Percentiles rank a stretch among this genome's conserved stretches.
Conservation (phyloP, 2,888 invertebrate genomes). For the Hemaris fuciformis region DNA sequence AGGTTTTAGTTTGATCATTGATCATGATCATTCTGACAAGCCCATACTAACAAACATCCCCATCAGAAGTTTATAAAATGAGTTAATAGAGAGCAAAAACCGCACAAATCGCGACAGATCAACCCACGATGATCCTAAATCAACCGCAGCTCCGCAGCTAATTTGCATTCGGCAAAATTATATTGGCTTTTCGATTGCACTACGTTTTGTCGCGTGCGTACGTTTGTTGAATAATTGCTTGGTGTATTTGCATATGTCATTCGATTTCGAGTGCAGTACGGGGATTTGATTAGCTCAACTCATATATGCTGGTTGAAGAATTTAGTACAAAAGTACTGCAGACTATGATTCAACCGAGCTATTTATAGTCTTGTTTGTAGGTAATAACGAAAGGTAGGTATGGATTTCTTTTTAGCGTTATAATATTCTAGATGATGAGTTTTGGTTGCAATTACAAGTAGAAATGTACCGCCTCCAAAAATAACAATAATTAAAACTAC, state of each 20-base stretch:
- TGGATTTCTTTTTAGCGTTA: too few relatives aligned
- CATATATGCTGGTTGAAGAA: neutral
- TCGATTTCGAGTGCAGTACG: neutral
- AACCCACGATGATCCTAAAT: neutral
- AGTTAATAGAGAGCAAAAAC: neutral
- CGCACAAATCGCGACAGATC: neutral
- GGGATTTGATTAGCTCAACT: neutral
- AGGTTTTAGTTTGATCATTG: too few relatives aligned
- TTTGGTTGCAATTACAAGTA: too few relatives aligned
- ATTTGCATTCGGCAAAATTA: conserved; percentile 20
- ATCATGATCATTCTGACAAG: too few relatives aligned
- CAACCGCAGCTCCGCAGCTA: neutral
- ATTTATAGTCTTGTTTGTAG: too few relatives aligned
- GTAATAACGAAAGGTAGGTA: too few relatives aligned
- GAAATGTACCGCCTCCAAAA: too few relatives aligned
- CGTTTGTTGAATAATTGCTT: neutral
- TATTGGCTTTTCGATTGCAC: conserved; percentile 31
- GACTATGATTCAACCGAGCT: too few relatives aligned
- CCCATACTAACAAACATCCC: too few relatives aligned
- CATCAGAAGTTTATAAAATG: neutral
- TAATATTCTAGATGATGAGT: too few relatives aligned
- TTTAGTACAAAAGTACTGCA: too few relatives aligned
- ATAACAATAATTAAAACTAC: too few relatives aligned
- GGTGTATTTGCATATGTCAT: neutral
- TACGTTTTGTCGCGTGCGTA: conserved; percentile 19